Conservation (phyloP, 2,888 invertebrate genomes). For the Thalpophila matura region DNA sequence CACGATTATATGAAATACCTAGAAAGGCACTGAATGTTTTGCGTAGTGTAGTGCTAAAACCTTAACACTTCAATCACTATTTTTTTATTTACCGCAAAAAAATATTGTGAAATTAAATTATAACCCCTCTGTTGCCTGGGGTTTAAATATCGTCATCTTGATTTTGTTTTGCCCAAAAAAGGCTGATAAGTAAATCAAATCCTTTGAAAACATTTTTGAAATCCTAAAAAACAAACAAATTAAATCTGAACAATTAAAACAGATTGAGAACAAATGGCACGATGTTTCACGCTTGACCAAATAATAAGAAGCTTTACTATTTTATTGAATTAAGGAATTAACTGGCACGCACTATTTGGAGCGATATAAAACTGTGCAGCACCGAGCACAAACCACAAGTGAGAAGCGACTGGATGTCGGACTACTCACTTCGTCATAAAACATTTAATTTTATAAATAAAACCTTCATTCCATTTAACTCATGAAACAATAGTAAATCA, state of each 20-base stretch:
- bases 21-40: constrained; percentile 3
- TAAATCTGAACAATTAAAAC: constrained; percentile 68
- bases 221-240: constrained; percentile 27
- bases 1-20: constrained; percentile 18
- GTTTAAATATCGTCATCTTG: too few relatives aligned
- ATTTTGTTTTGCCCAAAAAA: too few relatives aligned
- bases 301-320: constrained; percentile 87
- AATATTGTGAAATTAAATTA: too few relatives aligned
- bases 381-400: constrained; percentile 77
- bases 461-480: constrained; percentile 61
- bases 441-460: constrained; percentile 55
- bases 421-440: constrained; percentile 89
- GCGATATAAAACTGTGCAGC: constrained; percentile 82
- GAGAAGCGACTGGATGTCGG: constrained; percentile 90
- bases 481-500: constrained; percentile 70
- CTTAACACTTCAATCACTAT: too few relatives aligned
- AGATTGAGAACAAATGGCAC: constrained; percentile 82
- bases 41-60: neutral
- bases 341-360: constrained; percentile 84
- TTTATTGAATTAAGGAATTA: constrained; percentile 91
- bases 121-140: too few relatives aligned
- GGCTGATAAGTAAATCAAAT: neutral
- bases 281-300: constrained; percentile 85
- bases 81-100: too few relatives aligned
- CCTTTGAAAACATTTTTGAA: neutral